phyloP scores from a whole-genome alignment of 2,113 vertebrate genomes.

The Heliornis fulica region DNA sequence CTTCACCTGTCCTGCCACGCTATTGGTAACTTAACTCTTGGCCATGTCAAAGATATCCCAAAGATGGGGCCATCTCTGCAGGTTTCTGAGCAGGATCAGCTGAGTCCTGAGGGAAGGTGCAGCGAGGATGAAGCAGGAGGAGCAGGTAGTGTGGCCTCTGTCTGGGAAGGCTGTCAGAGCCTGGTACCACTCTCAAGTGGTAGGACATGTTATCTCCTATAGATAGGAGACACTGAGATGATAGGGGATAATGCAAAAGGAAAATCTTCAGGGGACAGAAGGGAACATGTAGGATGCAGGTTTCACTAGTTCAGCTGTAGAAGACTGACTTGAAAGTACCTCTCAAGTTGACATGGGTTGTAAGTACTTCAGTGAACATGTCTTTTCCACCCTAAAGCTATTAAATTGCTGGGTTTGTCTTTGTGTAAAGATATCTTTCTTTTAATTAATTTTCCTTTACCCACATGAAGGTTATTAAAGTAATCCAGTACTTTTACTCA shows the following conservation, averaged over 20 bases:
- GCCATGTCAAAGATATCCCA: not conserved
- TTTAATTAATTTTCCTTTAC: not conserved
- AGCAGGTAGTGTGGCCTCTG: not conserved
- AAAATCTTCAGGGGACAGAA: not conserved
- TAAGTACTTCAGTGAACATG: not conserved
- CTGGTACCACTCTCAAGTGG: not conserved
- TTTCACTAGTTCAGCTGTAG: not conserved
- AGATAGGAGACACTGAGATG: not conserved
- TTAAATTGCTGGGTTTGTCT: not conserved
- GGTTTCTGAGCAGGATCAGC: not conserved
- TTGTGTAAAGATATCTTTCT: not conserved
- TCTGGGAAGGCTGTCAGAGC: not conserved
- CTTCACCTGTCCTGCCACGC: not conserved
- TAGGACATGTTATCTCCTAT: not conserved
- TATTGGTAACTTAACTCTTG: not conserved
- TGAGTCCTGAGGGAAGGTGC: not conserved
- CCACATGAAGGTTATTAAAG: not conserved
- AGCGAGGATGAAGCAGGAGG: not conserved
- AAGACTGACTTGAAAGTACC: not conserved
- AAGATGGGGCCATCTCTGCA: not conserved
- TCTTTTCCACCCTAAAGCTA: not conserved
- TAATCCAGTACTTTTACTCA: not conserved
- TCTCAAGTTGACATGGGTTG: not conserved
- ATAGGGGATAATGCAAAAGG: not conserved
- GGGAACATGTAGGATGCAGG: not conserved